phyloP scores from a whole-genome alignment of 2,888 invertebrate genomes.

The Magallana nippona region DNA sequence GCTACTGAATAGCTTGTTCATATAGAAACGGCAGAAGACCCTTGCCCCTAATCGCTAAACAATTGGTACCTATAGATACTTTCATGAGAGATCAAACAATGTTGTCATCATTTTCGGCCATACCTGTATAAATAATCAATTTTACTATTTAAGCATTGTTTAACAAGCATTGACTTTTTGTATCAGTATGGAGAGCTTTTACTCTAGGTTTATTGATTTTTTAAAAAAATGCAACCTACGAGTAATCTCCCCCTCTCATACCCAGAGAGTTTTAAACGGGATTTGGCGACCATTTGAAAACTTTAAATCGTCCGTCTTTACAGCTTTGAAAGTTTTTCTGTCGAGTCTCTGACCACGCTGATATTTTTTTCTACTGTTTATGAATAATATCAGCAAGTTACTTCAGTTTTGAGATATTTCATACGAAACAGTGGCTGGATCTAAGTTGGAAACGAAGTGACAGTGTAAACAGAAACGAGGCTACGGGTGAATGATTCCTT shows the following conservation, averaged over 20 bases:
- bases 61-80: neutral
- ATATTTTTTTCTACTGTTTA: no score
- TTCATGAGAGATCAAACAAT: conserved; percentile 1
- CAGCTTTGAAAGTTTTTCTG: neutral
- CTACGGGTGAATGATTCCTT: conserved; percentile 41
- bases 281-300: conserved; percentile 2
- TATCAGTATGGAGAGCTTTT: neutral
- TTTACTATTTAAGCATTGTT: conserved; percentile 15
- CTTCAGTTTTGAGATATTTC: neutral
- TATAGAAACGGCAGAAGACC: neutral
- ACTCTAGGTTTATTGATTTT: neutral
- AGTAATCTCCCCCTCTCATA: neutral
- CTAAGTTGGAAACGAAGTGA: conserved; percentile 39
- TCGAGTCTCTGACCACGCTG: neutral
- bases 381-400: neutral
- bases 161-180: conserved; percentile 26
- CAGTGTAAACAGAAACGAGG: conserved; percentile 44
- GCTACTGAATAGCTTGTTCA: neutral
- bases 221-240: neutral
- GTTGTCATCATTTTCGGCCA: neutral
- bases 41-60: conserved; percentile 2
- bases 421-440: conserved; percentile 41
- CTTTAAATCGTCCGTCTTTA: neutral
- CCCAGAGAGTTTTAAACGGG: neutral
- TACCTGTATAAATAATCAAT: conserved; percentile 19